Conservation (phyloP, 2,888 invertebrate species). For the Amblyjoppa proteus region DNA sequence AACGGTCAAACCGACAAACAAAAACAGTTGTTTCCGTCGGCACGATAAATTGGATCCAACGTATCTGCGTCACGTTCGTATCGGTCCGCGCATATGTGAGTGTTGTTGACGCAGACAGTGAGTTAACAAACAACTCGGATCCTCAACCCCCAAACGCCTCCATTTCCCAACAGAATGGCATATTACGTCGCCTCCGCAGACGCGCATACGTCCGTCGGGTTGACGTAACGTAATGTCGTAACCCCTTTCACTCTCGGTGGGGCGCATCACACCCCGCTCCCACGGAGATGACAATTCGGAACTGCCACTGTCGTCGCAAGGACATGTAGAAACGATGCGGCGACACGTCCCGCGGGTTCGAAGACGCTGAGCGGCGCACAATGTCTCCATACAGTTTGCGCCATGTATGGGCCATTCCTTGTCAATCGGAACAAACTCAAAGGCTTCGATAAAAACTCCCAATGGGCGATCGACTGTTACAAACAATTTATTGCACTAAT, state of each 20-base stretch:
- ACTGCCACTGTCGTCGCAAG: conserved; percentile 18
- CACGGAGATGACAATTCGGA: conserved; percentile 34
- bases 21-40: not conserved
- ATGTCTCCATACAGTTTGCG: not conserved
- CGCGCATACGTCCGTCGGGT: conserved; percentile 45
- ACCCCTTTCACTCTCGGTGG: not conserved
- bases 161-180: conserved; percentile 25
- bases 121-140: conserved; percentile 34
- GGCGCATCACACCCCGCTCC: not conserved
- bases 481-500: not conserved
- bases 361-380: not conserved
- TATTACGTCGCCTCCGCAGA: conserved; percentile 51
- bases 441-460: not conserved
- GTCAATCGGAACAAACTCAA: not conserved
- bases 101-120: conserved; percentile 23
- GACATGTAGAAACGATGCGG: not conserved
- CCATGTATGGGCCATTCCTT: not conserved
- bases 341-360: not conserved
- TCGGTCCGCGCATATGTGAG: conserved; percentile 5
- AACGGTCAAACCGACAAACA: not conserved
- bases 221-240: conserved; percentile 61
- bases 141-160: not conserved
- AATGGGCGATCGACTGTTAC: not conserved
- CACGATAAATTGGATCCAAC: not conserved
- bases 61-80: conserved; percentile 13